Evolutionary conservation across 2,113 vertebrate species (phyloP).

Genomic region (Thunnus maccoyii): DNA sequence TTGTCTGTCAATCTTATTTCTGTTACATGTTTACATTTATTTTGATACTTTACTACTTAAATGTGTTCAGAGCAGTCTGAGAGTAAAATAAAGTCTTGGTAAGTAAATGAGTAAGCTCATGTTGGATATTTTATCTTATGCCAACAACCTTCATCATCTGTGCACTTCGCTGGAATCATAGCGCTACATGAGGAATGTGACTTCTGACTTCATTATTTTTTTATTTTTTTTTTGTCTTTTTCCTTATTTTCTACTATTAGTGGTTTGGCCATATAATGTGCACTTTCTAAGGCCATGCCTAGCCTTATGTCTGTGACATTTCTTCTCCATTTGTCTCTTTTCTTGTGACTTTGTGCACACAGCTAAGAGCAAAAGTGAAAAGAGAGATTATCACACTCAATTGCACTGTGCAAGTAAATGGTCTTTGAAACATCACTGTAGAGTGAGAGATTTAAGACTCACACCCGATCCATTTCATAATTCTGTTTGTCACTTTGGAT

Average conservation of each 20-base stretch:
- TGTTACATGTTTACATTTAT: constrained; percentile 11
- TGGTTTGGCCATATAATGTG: background rate
- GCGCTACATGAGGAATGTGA: background rate
- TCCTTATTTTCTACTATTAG: too few species aligned
- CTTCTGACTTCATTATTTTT: background rate
- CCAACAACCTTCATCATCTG: background rate
- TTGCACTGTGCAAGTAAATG: constrained; percentile 4
- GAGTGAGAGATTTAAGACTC: constrained; percentile 27
- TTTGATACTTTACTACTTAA: background rate
- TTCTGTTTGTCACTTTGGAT: constrained; percentile 15
- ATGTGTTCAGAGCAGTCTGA: background rate
- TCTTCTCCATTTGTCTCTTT: background rate
- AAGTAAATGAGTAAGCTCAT: background rate
- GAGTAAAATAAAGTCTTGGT: background rate
- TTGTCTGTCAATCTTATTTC: background rate
- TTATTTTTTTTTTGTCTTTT: background rate
- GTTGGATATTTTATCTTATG: background rate
- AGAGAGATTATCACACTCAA: background rate
- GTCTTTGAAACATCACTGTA: constrained; percentile 21
- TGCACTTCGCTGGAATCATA: background rate
- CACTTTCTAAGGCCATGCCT: background rate
- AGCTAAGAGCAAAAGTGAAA: constrained; percentile 6
- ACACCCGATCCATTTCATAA: constrained; percentile 15
- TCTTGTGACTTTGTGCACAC: constrained; percentile 20
- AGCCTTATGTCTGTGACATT: background rate